These are phyloP conservation scores for Rhinatrema bivittatum DNA, from an alignment of 2,797 vertebrate genomes.

Conservation along the genomic window DNA sequence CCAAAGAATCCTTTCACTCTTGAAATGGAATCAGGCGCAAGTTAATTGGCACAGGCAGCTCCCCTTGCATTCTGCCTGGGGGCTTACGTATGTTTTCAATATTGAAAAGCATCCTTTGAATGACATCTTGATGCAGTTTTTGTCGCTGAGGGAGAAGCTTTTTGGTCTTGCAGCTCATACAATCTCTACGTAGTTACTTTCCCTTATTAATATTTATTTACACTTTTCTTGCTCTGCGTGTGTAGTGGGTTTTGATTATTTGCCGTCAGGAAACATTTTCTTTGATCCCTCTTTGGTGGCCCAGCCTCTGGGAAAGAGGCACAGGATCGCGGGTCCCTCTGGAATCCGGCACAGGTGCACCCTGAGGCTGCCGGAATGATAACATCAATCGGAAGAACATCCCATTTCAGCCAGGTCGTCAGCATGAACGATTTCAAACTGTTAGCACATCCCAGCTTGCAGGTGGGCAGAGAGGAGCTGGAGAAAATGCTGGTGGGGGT, in stretches of 20 bases:
- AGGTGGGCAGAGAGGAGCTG: no score
- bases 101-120: constrained; percentile 10
- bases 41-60: constrained; percentile 20
- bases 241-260: not conserved
- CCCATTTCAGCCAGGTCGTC: no score
- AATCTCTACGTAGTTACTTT: constrained; percentile 8
- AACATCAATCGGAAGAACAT: no score
- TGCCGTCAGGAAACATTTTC: not conserved
- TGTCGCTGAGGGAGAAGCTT: constrained; percentile 10
- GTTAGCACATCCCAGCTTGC: no score
- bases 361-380: no score
- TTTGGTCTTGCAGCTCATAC: not conserved
- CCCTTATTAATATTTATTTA: constrained; percentile 15
- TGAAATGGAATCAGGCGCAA: constrained; percentile 19
- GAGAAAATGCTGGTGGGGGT: no score
- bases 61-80: no score
- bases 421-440: no score
- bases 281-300: no score
- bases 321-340: no score
- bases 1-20: not conserved
- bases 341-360: no score
- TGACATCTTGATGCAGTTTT: constrained; percentile 4
- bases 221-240: not conserved
- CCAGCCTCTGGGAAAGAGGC: not conserved
- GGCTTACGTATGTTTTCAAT: constrained; percentile 28